Evolutionary conservation across 2,888 invertebrate species (phyloP).

Genomic region (Abscondita cerata): DNA sequence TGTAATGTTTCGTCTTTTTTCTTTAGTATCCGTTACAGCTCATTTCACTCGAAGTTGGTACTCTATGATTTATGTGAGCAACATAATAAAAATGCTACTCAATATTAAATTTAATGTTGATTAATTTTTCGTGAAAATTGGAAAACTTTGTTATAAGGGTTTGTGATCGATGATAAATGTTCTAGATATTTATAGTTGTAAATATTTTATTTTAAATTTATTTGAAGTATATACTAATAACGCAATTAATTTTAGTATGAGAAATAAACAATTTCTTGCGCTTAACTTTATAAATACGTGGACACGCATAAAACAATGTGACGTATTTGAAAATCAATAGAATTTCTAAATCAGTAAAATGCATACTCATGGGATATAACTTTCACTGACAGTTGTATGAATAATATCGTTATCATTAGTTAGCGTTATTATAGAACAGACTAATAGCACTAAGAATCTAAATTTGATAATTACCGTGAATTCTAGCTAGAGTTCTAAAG

Average conservation of each 20-base stretch:
- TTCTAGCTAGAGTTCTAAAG: conserved; percentile 5
- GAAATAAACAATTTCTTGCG: no score
- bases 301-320: no score
- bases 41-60: conserved; percentile 3
- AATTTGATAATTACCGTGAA: conserved; percentile 3
- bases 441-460: conserved; percentile 9
- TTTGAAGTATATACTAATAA: no score
- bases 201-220: no score
- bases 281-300: no score
- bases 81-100: neutral
- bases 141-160: neutral
- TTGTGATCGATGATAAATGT: no score
- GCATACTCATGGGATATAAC: neutral
- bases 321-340: neutral
- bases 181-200: no score
- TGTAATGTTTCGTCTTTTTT: neutral
- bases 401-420: conserved; percentile 3
- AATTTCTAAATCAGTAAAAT: no score
- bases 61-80: conserved; percentile 3
- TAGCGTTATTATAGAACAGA: neutral
- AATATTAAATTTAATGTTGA: conserved; percentile 1
- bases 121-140: conserved; percentile 6
- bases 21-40: conserved; percentile 5
- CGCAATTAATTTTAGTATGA: no score
- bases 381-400: conserved; percentile 3